Evolutionary conservation across 2,797 vertebrate genomes (phyloP), one percentile per base, ranked within the genome.

Genomic region (Eutrigla gurnardus): DNA sequence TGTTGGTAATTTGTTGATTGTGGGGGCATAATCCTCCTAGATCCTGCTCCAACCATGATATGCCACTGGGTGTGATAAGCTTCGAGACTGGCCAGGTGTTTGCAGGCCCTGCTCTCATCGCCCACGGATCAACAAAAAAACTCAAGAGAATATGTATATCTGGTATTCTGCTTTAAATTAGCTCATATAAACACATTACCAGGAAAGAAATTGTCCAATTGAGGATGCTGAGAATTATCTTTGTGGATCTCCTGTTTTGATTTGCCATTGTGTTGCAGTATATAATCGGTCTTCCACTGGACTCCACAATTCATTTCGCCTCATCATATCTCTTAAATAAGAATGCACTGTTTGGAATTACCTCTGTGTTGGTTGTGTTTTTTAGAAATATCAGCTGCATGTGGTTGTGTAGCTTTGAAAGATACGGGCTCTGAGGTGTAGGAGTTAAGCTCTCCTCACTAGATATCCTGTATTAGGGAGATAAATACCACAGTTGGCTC

Each of bases 401-500:
- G 67, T 54, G 67, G 58, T 65, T 76, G 71, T 68, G 54, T 58
- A 53, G 65, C 74, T 88, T 77, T 70, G 55, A 69, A 77, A 84
- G 73, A 78, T 78, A 37, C 69, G 63, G 65, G 39, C 83, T 86
- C 49, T 52, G 55, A 70, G 81, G 73, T 87, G 84, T 59, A 70
- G 62, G 58, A 82, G 80, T 86, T 86, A 59, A 82, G 76, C 81
- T 82, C 71, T 72, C 47, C 65, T 66, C 66, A 25, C 67, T 68
- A 85, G 58, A 82, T 81, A 77, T 80, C 73, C 74, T 81, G 75
- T 73, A 86, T 88, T 81, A 81, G 69, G 77, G 67, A 88, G 89
- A 89, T 89, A 90, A 91, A 90, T 82, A 87, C 75, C 61, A 86
- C 81, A 79, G 87, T 72, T 81, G 78, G 75, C 72, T 89, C 84